phyloP scores from a whole-genome alignment of 2,113 vertebrate species.

The Edolisoma coerulescens region DNA sequence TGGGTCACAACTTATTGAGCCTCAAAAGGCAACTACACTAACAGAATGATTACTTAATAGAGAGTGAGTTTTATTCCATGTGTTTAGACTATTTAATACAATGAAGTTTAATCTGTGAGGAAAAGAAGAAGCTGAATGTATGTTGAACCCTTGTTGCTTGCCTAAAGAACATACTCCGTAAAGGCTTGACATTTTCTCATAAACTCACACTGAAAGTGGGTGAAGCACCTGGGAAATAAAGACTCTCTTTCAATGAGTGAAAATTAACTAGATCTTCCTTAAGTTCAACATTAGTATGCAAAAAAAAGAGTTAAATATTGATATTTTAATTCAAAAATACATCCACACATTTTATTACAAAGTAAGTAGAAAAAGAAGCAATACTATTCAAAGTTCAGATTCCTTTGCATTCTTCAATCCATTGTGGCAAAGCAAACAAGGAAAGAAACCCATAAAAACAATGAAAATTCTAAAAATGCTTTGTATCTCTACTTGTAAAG shows the following conservation, averaged over 20 bases:
- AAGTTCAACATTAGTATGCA: background rate
- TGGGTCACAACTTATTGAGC: background rate
- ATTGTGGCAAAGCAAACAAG: background rate
- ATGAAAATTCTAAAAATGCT: background rate
- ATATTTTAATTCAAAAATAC: background rate
- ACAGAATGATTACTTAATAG: background rate
- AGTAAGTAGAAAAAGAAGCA: background rate
- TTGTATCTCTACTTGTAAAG: background rate
- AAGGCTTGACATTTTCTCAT: background rate
- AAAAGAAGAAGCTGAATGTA: background rate
- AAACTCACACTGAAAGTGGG: background rate
- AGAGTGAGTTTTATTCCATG: background rate
- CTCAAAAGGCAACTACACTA: background rate
- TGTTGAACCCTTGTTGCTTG: background rate
- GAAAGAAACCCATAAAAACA: background rate
- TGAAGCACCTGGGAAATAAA: background rate
- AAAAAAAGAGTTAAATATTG: background rate
- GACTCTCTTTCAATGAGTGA: background rate
- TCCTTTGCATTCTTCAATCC: background rate
- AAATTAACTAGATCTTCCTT: background rate
- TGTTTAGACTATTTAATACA: background rate
- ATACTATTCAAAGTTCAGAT: background rate
- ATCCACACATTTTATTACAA: background rate
- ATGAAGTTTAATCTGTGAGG: background rate
- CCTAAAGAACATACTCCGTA: background rate